Conservation (phyloP, 2,888 invertebrate genomes). For the Acrobasis consociella region DNA sequence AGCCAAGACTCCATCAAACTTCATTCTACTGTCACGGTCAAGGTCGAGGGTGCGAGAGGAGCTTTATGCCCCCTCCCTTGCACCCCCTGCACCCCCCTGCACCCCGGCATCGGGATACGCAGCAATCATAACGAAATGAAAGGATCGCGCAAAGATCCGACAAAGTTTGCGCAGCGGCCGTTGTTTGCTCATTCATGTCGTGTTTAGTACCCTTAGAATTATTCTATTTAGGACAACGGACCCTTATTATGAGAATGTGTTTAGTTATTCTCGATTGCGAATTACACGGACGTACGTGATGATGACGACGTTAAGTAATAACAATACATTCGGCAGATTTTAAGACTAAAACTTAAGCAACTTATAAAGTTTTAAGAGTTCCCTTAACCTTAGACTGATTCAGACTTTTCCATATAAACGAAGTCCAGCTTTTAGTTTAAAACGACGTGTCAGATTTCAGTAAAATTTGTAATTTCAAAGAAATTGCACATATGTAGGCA, state of each 20-base stretch:
- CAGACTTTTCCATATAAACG: too few species aligned
- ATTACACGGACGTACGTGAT: too few species aligned
- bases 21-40: constrained; percentile 1
- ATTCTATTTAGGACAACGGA: constrained; percentile 7
- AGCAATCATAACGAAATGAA: constrained; percentile 32
- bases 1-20: background rate
- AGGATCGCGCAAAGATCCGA: constrained; percentile 29
- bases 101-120: constrained; percentile 12
- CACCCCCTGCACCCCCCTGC: too few species aligned
- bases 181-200: constrained; percentile 24
- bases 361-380: too few species aligned
- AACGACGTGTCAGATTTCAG: too few species aligned
- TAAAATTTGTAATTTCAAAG: too few species aligned
- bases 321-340: too few species aligned
- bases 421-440: too few species aligned
- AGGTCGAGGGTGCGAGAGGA: constrained; percentile 25
- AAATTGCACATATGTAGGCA: too few species aligned
- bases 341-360: too few species aligned
- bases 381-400: too few species aligned
- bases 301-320: too few species aligned
- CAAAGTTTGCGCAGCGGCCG: constrained; percentile 27
- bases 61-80: background rate
- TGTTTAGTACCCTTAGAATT: constrained; percentile 14
- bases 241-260: background rate
- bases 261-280: background rate